These are phyloP conservation scores for Lathronympha strigana DNA, from an alignment of 2,888 invertebrate genomes.

Conservation along the genomic window DNA sequence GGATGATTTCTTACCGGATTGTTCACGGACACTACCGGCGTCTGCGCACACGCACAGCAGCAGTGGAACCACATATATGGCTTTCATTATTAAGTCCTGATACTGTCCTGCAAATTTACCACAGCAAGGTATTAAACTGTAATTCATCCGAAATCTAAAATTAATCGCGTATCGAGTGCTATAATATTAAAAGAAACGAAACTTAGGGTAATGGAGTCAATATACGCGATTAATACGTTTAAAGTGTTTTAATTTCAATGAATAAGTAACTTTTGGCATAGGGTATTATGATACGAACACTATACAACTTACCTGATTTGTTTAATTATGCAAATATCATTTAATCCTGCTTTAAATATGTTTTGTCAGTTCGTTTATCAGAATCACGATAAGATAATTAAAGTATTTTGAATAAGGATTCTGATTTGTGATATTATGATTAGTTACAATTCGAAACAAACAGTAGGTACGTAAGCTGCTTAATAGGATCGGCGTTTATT, in stretches of 20 bases:
- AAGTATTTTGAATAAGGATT: constrained; percentile 6
- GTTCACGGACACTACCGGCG: background rate
- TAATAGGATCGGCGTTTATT: too few relatives aligned
- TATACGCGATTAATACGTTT: too few relatives aligned
- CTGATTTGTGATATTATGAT: too few relatives aligned
- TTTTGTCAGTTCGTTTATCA: constrained; percentile 32
- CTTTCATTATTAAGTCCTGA: constrained; percentile 16
- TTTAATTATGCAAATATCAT: constrained; percentile 1
- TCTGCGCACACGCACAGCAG: constrained; percentile 19
- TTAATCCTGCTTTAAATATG: constrained; percentile 20
- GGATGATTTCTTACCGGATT: constrained; percentile 10
- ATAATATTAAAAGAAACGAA: too few relatives aligned
- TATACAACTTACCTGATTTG: constrained; percentile 8
- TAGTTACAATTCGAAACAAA: too few relatives aligned
- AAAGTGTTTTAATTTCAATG: too few relatives aligned
- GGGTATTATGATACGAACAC: too few relatives aligned
- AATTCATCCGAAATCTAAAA: too few relatives aligned
- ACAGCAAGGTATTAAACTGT: too few relatives aligned
- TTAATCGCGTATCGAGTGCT: too few relatives aligned
- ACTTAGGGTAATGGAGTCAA: too few relatives aligned
- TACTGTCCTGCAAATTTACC: background rate
- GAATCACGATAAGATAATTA: constrained; percentile 31
- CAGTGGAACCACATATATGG: constrained; percentile 20
- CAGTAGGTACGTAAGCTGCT: background rate
- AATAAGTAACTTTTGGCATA: too few relatives aligned